Base-by-base conservation (phyloP, 2,797 vertebrate genomes). In the Enteromius paludinosus region DNA sequence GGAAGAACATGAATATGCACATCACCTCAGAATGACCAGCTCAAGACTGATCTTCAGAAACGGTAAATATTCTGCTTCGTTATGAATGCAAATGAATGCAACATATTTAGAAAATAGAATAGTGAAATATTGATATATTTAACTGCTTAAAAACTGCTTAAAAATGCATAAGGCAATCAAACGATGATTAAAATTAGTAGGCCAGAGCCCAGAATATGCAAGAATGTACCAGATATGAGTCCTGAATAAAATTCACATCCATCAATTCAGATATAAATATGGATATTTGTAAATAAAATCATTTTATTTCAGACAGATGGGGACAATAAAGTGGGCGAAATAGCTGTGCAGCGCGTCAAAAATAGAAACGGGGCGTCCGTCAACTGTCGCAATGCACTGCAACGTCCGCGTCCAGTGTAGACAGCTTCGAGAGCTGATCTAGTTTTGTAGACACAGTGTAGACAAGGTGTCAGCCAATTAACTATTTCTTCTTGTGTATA, bases 381-480 rank as follows among this genome's bases (percentile, higher is more conserved):
- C 77, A 79, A 52, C 77, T 79, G 77, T 79, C 77, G 77, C 77
- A 79, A 79, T 79, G 77, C 47, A 68, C 47, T 23, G 77, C 77
- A 79, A 79, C 47, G n/a, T 66, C 64, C 33, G 9, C 30, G n/a
- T 79, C 64, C 45, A 38, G 65, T 79, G 64, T 38, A 79, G 77
- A 66, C 62, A 66, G 77, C 77, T 69, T 79, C 64, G 30, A 79
- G 64, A 68, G 77, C 77, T 35, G 62, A 78, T 78, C 61, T 52
- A 41, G 30, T 52, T 79, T 68, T 79, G 77, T 79, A 79, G 30
- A 54, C 76, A 78, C 28, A 8, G 43, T 78, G 77, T 78, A 78
- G 77, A 79, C 77, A 79, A 69, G 64, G 62, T 79, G 77, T 79
- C 77, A 79, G 77, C 77, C 77, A 79, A 79, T 79, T 79, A 79